A percentile compares a stretch with the other conserved stretches of the same genome.
phyloP scores from a whole-genome alignment of 2,113 vertebrate species.

The Axis porcinus region DNA sequence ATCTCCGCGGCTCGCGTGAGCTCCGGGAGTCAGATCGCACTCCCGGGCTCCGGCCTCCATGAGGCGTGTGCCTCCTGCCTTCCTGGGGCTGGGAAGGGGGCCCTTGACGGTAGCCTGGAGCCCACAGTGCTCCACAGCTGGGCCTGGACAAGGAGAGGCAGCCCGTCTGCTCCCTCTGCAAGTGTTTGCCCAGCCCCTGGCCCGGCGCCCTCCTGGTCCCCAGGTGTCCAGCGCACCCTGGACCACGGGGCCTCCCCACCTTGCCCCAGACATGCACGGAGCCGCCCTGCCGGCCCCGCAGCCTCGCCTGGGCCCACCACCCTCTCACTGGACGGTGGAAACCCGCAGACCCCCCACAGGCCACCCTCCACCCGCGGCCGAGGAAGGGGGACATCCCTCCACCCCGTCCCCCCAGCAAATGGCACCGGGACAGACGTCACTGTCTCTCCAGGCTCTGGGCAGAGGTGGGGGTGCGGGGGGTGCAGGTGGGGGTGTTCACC shows the following conservation, averaged over 20 bases:
- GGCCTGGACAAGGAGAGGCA: fast-evolving
- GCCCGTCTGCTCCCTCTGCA: fast-evolving
- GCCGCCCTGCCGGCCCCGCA: not conserved
- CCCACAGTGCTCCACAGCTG: not conserved
- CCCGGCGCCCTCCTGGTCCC: fast-evolving
- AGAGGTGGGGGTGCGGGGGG: fast-evolving
- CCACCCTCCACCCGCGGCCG: not conserved
- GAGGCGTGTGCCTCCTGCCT: not conserved
- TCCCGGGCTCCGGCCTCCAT: not conserved
- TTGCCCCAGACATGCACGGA: fast-evolving
- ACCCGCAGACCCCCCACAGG: fast-evolving
- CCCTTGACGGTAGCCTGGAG: not conserved
- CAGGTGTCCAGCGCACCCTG: fast-evolving
- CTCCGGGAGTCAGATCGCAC: not conserved
- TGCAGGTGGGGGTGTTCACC: fast-evolving
- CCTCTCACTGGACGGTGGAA: not conserved
- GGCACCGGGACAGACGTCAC: not conserved
- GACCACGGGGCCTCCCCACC: not conserved
- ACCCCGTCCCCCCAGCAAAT: too few species aligned
- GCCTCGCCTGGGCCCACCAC: not conserved
- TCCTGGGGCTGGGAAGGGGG: fast-evolving
- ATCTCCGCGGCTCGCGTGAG: not conserved
- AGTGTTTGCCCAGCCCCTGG: fast-evolving
- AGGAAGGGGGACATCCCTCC: not conserved
- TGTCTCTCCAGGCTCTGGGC: not conserved